Base-by-base conservation (phyloP, 2,797 vertebrate species). In the Sitta carolinensis region DNA sequence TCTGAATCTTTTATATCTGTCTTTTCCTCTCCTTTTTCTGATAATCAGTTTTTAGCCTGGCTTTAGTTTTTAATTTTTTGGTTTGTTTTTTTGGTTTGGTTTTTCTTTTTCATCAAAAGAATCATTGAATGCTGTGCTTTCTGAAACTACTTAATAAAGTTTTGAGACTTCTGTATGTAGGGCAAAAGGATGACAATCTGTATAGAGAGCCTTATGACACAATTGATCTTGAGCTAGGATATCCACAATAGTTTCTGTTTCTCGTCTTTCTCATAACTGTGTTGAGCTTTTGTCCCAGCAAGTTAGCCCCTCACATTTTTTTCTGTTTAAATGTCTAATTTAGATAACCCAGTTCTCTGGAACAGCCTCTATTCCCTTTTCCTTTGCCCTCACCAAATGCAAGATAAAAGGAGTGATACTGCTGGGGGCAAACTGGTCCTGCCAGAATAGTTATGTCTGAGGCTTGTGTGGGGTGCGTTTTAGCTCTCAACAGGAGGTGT, bases 401-500 rank as follows among this genome's bases (percentile, higher is more conserved):
- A 51, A 80, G 64, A 62, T 66, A 54, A 82, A 72, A 36, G 64
- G 26, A 73, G 5, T 16, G 29, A 22, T 58, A 30, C 29, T 78
- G 22, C 51, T 80, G 21, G 72, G 51, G 17, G 40, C 55, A 78
- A 26, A 87, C 68, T 47, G 69, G 76, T 89, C 67, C 82, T 92
- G 69, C 55, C 61, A 73, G 72, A 81, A 45, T 7, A 80, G 62
- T 79, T 84, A 20, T 27, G 52, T 67, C 61, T 93, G 78, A 63
- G 76, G 34, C 55, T 66, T 55, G 54, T 78, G 69, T 43, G 57
- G 69, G 63, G 87, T 3, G 2, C 80, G 38, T 84, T 51, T 57
- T 78, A 73, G 32, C 84, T n/a, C 47, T 82, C 84, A 84, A 73
- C 88, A 91, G 92, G 89, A 92, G 90, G 79, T 57, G 27, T 95